Evolutionary conservation across 2,113 vertebrate genomes (phyloP).

Genomic region (Gymnobelideus leadbeateri): DNA sequence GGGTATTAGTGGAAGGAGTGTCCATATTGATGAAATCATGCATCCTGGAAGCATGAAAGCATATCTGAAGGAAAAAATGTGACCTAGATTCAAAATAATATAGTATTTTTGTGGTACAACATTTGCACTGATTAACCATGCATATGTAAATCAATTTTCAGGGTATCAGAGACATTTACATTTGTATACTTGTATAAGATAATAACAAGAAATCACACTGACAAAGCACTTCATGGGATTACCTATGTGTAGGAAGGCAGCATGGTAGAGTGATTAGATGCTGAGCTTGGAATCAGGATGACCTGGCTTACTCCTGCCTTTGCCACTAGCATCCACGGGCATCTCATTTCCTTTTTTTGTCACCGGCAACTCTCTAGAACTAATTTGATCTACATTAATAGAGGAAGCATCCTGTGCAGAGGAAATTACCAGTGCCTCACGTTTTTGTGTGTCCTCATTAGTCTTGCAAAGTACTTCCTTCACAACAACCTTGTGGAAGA

Average conservation of each 20-base stretch:
- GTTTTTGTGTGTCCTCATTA: neutral
- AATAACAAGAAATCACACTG: neutral
- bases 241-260: neutral
- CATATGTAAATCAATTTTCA: neutral
- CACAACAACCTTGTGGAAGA: neutral
- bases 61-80: neutral
- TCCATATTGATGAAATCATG: neutral
- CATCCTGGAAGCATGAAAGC: neutral
- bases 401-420: neutral
- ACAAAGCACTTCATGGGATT: neutral
- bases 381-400: neutral
- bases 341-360: neutral
- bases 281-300: neutral
- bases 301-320: neutral
- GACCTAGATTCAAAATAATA: neutral
- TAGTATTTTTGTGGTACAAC: neutral
- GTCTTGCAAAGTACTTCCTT: neutral
- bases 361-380: neutral
- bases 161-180: neutral
- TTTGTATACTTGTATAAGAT: neutral
- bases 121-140: neutral
- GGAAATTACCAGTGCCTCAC: neutral
- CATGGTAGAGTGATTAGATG: neutral
- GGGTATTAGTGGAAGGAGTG: neutral
- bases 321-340: neutral